phyloP scores from a whole-genome alignment of 2,888 invertebrate species.

The Oscheius myriophilus region DNA sequence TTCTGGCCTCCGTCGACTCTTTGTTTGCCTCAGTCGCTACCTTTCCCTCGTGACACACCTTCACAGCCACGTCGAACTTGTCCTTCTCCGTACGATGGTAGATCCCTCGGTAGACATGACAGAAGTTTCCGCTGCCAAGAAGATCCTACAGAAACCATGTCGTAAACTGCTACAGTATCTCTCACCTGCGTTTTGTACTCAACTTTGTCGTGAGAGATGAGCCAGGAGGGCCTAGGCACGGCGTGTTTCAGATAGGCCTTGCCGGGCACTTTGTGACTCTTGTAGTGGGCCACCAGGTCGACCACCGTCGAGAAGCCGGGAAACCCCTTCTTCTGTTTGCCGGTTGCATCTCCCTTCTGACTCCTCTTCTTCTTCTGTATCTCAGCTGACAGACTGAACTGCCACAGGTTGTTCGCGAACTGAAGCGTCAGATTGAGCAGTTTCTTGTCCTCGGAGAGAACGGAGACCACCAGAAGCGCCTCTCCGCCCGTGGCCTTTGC shows the following conservation, averaged over 20 bases:
- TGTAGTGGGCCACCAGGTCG: conserved; percentile 9
- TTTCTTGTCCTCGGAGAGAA: conserved; percentile 27
- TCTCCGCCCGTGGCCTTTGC: background rate
- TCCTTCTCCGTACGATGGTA: background rate
- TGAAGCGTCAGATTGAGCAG: conserved; percentile 24
- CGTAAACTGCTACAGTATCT: background rate
- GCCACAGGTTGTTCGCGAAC: conserved; percentile 12
- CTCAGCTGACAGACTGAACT: background rate
- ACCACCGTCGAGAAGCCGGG: conserved; percentile 1
- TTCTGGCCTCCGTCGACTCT: conserved; percentile 33
- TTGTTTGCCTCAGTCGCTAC: conserved; percentile 23
- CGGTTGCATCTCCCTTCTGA: background rate
- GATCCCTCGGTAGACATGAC: conserved; percentile 28
- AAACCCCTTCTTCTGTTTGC: background rate
- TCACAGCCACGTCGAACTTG: background rate
- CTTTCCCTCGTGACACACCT: conserved; percentile 28
- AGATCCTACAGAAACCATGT: conserved; percentile 23
- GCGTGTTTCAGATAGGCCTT: conserved; percentile 28
- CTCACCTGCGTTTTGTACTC: conserved; percentile 3
- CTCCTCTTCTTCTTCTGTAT: background rate
- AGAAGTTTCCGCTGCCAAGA: conserved; percentile 44
- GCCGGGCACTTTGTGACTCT: conserved; percentile 30
- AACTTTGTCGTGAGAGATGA: conserved; percentile 45
- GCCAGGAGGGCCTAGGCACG: conserved; percentile 45
- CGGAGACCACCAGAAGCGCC: conserved; percentile 20